Conservation (phyloP, 2,797 vertebrate genomes). For the Silurus aristotelis region DNA sequence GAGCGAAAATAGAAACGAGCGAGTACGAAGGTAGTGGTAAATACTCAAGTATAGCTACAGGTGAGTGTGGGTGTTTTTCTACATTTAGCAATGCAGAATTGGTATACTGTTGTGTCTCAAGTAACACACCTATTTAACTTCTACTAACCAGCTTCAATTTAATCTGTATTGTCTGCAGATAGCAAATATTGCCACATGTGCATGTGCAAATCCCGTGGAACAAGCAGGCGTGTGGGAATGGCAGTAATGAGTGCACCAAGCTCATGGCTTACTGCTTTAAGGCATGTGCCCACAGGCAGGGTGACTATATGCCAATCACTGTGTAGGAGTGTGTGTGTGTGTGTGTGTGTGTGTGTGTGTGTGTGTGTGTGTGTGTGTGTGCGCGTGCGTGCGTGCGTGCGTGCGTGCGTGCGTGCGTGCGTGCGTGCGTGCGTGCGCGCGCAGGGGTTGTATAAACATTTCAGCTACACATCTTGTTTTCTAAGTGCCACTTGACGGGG, state of each 20-base stretch:
- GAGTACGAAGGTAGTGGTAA: constrained; percentile 19
- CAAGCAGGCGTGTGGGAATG: constrained; percentile 30
- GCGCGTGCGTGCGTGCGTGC: constrained; percentile 19
- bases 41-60: constrained; percentile 31
- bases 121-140: background rate
- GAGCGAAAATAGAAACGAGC: constrained; percentile 19
- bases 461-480: constrained; percentile 16
- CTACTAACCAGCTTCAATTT: background rate
- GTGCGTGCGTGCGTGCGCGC: background rate
- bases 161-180: constrained; percentile 3
- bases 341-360: constrained; percentile 20
- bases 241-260: constrained; percentile 39
- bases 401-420: background rate
- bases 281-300: constrained; percentile 41
- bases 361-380: background rate
- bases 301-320: constrained; percentile 48
- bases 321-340: constrained; percentile 9
- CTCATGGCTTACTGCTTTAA: constrained; percentile 38
- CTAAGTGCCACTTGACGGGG: constrained; percentile 12
- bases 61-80: background rate
- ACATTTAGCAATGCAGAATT: background rate
- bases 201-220: background rate
- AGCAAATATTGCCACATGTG: background rate
- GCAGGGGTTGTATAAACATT: constrained; percentile 20
- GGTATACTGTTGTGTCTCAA: background rate